Percentiles rank a stretch among this genome's conserved stretches.
These are phyloP conservation scores for Canis aureus DNA, from an alignment of 2,113 vertebrate genomes.

Conservation along the genomic window DNA sequence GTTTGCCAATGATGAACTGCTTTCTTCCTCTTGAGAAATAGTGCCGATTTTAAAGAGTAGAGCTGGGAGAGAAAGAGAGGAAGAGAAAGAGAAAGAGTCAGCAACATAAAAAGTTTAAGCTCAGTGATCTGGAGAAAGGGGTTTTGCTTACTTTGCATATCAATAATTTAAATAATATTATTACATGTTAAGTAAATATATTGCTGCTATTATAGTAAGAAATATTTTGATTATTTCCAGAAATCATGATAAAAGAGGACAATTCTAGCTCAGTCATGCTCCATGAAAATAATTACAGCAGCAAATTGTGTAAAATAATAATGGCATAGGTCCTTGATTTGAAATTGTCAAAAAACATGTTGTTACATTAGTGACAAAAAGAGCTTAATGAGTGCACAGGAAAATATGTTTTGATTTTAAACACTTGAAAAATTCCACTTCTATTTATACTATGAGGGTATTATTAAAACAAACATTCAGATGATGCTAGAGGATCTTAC, in stretches of 20 bases:
- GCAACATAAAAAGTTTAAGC: not conserved
- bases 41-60: not conserved
- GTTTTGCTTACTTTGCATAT: not conserved
- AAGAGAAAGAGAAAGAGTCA: not conserved
- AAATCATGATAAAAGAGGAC: not conserved
- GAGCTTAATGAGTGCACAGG: not conserved
- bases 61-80: too few species aligned
- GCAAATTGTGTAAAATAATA: constrained; percentile 1
- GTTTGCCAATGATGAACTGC: not conserved
- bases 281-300: not conserved
- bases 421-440: not conserved
- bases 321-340: not conserved
- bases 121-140: not conserved
- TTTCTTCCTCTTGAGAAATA: not conserved
- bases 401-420: not conserved
- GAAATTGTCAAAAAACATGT: constrained; percentile 8
- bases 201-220: not conserved
- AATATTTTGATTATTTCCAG: not conserved
- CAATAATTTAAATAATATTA: not conserved
- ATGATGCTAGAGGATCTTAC: not conserved
- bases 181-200: not conserved
- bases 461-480: not conserved
- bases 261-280: not conserved
- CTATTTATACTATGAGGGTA: not conserved
- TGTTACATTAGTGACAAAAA: not conserved